These are phyloP conservation scores for Xanthorhoe designata DNA, from an alignment of 2,888 invertebrate genomes.

Conservation along the genomic window DNA sequence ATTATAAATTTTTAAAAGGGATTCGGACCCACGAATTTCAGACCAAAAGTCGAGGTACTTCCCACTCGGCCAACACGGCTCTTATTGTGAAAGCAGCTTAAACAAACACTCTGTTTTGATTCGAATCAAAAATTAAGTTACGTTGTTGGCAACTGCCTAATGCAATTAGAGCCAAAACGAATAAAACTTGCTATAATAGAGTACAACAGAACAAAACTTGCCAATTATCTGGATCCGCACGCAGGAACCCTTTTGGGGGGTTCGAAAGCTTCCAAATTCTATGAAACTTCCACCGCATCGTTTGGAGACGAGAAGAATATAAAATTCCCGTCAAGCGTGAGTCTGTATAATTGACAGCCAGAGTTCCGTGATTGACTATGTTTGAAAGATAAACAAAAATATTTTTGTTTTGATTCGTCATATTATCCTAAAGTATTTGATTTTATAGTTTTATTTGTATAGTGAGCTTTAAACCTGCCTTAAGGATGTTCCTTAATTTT, in stretches of 20 bases:
- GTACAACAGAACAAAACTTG: slow-evolving; percentile 50
- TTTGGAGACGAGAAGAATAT: slow-evolving; percentile 66
- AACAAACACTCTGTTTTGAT: slow-evolving; percentile 17
- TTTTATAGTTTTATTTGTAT: too few relatives aligned
- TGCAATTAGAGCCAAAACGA: slow-evolving; percentile 44
- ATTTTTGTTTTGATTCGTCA: too few relatives aligned
- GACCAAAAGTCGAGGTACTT: too few relatives aligned
- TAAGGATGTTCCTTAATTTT: too few relatives aligned
- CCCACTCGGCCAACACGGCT: too few relatives aligned
- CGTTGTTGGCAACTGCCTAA: slow-evolving; percentile 47
- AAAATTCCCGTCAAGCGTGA: slow-evolving; percentile 56
- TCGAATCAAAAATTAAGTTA: slow-evolving; percentile 44
- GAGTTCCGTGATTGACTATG: too few relatives aligned
- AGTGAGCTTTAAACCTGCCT: too few relatives aligned
- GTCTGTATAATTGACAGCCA: slow-evolving; percentile 1
- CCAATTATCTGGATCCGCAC: slow-evolving; percentile 53
- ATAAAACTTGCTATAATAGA: slow-evolving; percentile 43
- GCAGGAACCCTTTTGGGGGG: slow-evolving; percentile 51
- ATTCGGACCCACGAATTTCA: too few relatives aligned
- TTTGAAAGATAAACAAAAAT: too few relatives aligned
- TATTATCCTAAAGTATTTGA: too few relatives aligned
- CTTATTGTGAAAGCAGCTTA: background rate
- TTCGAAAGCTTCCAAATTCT: slow-evolving; percentile 31
- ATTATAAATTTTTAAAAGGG: too few relatives aligned
- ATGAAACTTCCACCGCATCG: slow-evolving; percentile 54